Evolutionary conservation across 2,888 invertebrate genomes (phyloP), one percentile per base, ranked within the genome.

Genomic region (Copidosoma aretas): DNA sequence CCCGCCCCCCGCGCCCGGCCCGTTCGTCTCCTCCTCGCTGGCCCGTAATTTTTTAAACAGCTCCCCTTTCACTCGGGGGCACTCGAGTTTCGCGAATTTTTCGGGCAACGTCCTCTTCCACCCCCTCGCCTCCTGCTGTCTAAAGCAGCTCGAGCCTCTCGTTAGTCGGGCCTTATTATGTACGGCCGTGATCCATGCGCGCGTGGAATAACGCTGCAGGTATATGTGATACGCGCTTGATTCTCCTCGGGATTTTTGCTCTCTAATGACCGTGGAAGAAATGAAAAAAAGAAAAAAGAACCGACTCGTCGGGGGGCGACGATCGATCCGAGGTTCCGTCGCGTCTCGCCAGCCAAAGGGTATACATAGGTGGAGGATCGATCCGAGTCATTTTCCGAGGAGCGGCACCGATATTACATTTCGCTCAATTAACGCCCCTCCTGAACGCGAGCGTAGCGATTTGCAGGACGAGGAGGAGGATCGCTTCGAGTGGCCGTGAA

Each of bases 341-440:
- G n/a, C n/a, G n/a, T n/a, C n/a, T n/a, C n/a, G n/a, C n/a, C n/a
- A n/a, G n/a, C n/a, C n/a, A n/a, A 53, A 53, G 22, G 22, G 24
- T 53, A 21, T 19, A n/a, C n/a, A n/a, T n/a, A n/a, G n/a, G n/a
- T n/a, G 19, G 21, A 22, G 43, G 22, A 46, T 21, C 62, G n/a
- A n/a, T n/a, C n/a, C n/a, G n/a, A 32, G 32, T 32, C 32, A 8
- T 32, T 32, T 32, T 32, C 32, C 32, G 32, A 32, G 32, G 24
- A 64, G 54, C 54, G 63, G 60, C 56, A 41, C 52, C 60, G 57
- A 64, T 60, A 68, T 68, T 68, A 60, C 57, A 60, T 68, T 60
- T 56, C 60, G 56, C 54, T 60, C 64, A 56, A 68, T 68, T 68
- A 64, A 64, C 60, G 41, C 43, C 43, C 15, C 43, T 46, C 12